phyloP scores from a whole-genome alignment of 2,888 invertebrate genomes.

The Morpho helenor region DNA sequence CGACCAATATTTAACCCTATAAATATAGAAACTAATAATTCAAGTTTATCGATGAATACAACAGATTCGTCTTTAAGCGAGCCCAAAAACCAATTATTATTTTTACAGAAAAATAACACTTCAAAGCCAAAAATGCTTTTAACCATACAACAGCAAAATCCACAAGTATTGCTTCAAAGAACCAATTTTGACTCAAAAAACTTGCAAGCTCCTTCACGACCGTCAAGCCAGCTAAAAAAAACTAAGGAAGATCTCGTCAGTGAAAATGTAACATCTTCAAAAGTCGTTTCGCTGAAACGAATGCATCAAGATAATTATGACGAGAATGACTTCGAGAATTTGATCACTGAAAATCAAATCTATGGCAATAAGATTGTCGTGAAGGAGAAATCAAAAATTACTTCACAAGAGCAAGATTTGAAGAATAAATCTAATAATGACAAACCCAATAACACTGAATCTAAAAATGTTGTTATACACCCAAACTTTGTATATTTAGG shows the following conservation, averaged over 20 bases:
- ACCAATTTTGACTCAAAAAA: constrained; percentile 66
- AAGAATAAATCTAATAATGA: constrained; percentile 48
- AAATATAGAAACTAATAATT: constrained; percentile 48
- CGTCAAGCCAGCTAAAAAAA: constrained; percentile 61
- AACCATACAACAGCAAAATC: constrained; percentile 59
- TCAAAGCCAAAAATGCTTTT: constrained; percentile 61
- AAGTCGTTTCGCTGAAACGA: constrained; percentile 70
- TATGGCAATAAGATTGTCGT: constrained; percentile 78
- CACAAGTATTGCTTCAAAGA: constrained; percentile 61
- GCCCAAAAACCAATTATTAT: constrained; percentile 62
- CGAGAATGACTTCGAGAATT: constrained; percentile 76
- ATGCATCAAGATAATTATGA: constrained; percentile 71
- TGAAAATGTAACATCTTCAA: constrained; percentile 52
- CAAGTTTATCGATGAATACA: constrained; percentile 47
- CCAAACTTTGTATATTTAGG: constrained; percentile 69
- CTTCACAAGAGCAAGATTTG: constrained; percentile 60
- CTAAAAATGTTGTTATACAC: constrained; percentile 61
- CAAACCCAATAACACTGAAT: constrained; percentile 43
- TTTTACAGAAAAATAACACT: constrained; percentile 59
- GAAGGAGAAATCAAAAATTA: constrained; percentile 73
- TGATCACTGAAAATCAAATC: constrained; percentile 77
- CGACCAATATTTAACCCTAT: constrained; percentile 48
- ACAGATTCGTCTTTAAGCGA: constrained; percentile 50
- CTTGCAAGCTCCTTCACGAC: constrained; percentile 72
- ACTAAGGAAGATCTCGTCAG: constrained; percentile 58